Conservation (phyloP, 1,140 invertebrate genomes). For the Macrotrachela quadricornifera region DNA sequence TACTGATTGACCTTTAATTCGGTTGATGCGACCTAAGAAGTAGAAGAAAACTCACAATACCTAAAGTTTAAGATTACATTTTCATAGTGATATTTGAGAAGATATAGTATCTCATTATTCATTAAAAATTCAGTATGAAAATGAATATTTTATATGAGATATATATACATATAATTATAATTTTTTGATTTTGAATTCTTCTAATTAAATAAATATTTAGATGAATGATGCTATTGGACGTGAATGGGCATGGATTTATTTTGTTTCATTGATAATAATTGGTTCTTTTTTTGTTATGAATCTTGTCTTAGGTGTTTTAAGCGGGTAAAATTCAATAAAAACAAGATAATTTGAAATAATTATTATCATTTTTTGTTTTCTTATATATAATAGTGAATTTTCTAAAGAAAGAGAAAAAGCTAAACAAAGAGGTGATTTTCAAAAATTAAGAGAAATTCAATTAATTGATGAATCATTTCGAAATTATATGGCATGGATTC, state of each 20-base stretch:
- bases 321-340: constrained; percentile 37
- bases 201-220: constrained; percentile 35
- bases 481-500: constrained; percentile 98
- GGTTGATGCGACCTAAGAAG: no score
- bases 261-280: constrained; percentile 91
- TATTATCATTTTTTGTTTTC: no score
- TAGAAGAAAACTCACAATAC: no score
- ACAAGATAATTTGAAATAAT: not conserved
- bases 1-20: no score
- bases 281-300: constrained; percentile 99
- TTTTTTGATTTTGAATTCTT: no score
- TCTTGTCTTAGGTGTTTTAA: constrained; percentile 97
- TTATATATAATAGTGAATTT: constrained; percentile 76
- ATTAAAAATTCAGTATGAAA: no score
- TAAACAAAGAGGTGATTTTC: constrained; percentile 89
- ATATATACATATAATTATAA: no score
- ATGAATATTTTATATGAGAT: no score
- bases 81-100: no score
- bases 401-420: constrained; percentile 99
- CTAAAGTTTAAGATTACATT: no score
- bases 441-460: constrained; percentile 89
- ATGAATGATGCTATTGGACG: constrained; percentile 83
- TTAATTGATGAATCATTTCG: constrained; percentile 90
- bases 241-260: constrained; percentile 93
- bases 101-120: no score